Percentiles rank a stretch among this genome's conserved stretches.
Conservation (phyloP, 1,140 invertebrate species). For the Maconellicoccus hirsutus region DNA sequence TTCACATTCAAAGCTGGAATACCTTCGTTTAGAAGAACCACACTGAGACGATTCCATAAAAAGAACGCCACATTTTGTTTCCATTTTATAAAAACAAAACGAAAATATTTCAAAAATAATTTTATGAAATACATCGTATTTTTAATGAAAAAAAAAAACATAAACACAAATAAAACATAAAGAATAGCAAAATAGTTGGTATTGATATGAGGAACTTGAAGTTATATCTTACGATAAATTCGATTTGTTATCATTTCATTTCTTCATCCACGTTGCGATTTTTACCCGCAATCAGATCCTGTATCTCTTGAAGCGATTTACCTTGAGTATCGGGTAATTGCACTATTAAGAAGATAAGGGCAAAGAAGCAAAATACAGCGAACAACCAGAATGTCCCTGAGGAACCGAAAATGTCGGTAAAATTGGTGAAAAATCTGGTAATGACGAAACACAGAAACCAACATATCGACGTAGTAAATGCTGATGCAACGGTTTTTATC, state of each 20-base stretch:
- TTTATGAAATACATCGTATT: no score
- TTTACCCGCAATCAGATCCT: conserved; percentile 50
- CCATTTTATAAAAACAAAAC: no score
- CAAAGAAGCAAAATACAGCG: conserved; percentile 49
- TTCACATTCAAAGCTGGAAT: no score
- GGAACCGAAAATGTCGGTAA: conserved; percentile 47
- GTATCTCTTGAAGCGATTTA: conserved; percentile 62
- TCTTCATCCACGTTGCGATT: neutral
- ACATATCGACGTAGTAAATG: conserved; percentile 59
- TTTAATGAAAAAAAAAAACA: no score
- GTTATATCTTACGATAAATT: neutral
- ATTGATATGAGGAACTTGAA: no score
- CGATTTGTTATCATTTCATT: neutral
- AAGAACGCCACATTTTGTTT: no score
- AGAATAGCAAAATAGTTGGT: no score
- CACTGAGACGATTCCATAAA: no score
- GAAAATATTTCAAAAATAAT: conserved; percentile 43
- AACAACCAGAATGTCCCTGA: conserved; percentile 71
- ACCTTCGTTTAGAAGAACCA: no score
- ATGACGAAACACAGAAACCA: conserved; percentile 70
- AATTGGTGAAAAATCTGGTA: conserved; percentile 55
- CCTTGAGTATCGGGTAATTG: conserved; percentile 73
- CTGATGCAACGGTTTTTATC: conserved; percentile 60
- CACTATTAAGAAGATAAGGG: conserved; percentile 49
- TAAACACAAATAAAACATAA: no score